Conservation (phyloP, 2,797 vertebrate genomes). For the Trachurus trachurus region DNA sequence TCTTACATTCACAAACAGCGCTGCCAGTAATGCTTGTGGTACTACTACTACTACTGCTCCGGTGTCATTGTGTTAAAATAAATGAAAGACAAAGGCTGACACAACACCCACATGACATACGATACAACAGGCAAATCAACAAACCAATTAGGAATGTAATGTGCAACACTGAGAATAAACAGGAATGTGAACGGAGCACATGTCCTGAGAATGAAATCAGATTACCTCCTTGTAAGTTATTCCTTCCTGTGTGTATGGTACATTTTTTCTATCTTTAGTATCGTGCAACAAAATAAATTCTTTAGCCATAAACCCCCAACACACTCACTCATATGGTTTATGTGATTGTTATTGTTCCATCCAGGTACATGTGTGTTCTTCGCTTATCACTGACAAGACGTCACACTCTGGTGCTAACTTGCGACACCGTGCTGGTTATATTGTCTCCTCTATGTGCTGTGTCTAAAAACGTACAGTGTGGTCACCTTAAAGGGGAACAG, state of each 20-base stretch:
- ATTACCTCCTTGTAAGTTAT: constrained; percentile 2
- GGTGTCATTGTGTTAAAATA: neutral
- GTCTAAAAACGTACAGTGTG: constrained; percentile 33
- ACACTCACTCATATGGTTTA: neutral
- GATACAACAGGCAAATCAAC: constrained; percentile 28
- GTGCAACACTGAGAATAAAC: constrained; percentile 2
- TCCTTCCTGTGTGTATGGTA: neutral
- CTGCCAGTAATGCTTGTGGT: constrained; percentile 20
- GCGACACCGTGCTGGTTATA: neutral
- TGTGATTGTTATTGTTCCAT: neutral
- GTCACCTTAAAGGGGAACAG: constrained; percentile 24
- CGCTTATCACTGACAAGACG: neutral
- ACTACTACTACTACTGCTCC: neutral
- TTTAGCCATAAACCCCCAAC: neutral
- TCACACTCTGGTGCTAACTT: neutral
- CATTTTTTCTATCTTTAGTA: no score
- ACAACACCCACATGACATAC: constrained; percentile 3
- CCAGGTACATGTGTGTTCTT: neutral
- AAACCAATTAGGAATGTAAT: constrained; percentile 7
- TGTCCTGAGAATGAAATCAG: constrained; percentile 26
- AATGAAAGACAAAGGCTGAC: constrained; percentile 14
- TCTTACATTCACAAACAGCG: constrained; percentile 31
- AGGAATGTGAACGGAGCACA: constrained; percentile 2
- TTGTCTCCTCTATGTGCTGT: constrained; percentile 2
- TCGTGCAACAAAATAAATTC: neutral